Percentiles rank a stretch among this genome's conserved stretches.
phyloP scores from a whole-genome alignment of 1,140 invertebrate genomes.

The Drosophila arawakana region DNA sequence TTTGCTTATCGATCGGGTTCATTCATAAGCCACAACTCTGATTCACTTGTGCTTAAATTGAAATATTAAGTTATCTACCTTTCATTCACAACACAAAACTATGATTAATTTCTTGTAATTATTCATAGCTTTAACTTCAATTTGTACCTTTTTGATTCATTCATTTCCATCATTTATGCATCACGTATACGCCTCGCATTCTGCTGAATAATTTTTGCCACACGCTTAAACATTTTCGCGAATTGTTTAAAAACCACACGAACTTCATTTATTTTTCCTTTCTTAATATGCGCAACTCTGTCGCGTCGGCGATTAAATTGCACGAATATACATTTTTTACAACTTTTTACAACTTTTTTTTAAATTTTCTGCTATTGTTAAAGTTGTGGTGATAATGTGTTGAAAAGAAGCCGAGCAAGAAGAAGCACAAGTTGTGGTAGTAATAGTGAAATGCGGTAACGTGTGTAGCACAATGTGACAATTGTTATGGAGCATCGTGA shows the following conservation, averaged over 20 bases:
- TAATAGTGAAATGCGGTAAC: slow-evolving; percentile 73
- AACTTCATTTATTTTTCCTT: slow-evolving; percentile 31
- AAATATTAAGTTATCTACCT: no score
- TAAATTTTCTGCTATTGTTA: slow-evolving; percentile 28
- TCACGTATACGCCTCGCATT: slow-evolving; percentile 8
- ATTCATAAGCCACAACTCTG: not conserved
- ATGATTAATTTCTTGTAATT: no score
- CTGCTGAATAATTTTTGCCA: slow-evolving; percentile 17
- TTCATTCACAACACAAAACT: no score
- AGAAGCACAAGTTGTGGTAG: slow-evolving; percentile 15
- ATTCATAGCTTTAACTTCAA: not conserved
- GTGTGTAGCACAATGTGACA: slow-evolving; percentile 71
- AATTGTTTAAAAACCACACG: slow-evolving; percentile 22
- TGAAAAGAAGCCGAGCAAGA: not conserved
- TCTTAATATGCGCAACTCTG: slow-evolving; percentile 41
- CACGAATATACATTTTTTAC: slow-evolving; percentile 35
- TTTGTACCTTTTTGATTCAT: not conserved
- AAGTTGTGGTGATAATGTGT: slow-evolving; percentile 29
- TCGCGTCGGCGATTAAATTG: slow-evolving; percentile 30
- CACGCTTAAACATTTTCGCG: slow-evolving; percentile 30
- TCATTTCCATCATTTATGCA: slow-evolving; percentile 20
- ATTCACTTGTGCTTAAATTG: not conserved
- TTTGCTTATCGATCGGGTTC: slow-evolving; percentile 1
- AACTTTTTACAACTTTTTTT: not conserved
- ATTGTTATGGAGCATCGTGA: slow-evolving; percentile 66